These are phyloP conservation scores for Thunnus maccoyii DNA, from an alignment of 2,113 vertebrate genomes.

Conservation along the genomic window DNA sequence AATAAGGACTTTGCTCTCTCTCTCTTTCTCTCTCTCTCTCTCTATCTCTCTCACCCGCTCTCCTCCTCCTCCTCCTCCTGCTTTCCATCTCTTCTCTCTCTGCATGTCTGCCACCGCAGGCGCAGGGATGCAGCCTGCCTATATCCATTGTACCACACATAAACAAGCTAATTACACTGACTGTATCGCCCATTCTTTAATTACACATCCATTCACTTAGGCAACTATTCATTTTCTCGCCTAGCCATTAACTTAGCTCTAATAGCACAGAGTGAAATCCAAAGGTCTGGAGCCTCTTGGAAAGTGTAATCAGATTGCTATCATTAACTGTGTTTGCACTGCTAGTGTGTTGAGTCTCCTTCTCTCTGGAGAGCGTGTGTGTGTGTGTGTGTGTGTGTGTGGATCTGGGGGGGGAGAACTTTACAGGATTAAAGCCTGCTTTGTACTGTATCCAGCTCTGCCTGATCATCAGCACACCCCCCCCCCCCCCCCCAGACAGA, in stretches of 20 bases:
- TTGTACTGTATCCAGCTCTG: conserved; percentile 6
- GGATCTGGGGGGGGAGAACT: background rate
- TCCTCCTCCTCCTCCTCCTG: conserved; percentile 7
- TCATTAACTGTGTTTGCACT: conserved; percentile 50
- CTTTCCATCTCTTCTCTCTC: conserved; percentile 8
- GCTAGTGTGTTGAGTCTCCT: conserved; percentile 35
- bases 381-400: conserved; percentile 9
- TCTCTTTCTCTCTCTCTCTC: conserved; percentile 43
- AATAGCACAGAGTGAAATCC: conserved; percentile 43
- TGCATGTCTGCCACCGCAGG: conserved; percentile 26
- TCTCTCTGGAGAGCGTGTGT: background rate
- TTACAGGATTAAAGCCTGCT: conserved; percentile 6
- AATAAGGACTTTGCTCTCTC: conserved; percentile 82
- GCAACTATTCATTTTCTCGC: conserved; percentile 60
- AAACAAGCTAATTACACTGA: conserved; percentile 77
- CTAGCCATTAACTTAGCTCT: conserved; percentile 59
- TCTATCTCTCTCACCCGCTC: conserved; percentile 20
- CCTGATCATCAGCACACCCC: conserved; percentile 5
- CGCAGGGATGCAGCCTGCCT: conserved; percentile 16
- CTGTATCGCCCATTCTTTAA: conserved; percentile 68
- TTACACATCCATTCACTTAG: conserved; percentile 72
- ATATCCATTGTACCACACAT: conserved; percentile 48
- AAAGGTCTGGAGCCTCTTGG: conserved; percentile 52
- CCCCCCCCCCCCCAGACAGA: background rate
- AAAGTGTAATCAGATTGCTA: conserved; percentile 59